Conservation (phyloP, 2,888 invertebrate genomes). For the Cephus sareptanus region DNA sequence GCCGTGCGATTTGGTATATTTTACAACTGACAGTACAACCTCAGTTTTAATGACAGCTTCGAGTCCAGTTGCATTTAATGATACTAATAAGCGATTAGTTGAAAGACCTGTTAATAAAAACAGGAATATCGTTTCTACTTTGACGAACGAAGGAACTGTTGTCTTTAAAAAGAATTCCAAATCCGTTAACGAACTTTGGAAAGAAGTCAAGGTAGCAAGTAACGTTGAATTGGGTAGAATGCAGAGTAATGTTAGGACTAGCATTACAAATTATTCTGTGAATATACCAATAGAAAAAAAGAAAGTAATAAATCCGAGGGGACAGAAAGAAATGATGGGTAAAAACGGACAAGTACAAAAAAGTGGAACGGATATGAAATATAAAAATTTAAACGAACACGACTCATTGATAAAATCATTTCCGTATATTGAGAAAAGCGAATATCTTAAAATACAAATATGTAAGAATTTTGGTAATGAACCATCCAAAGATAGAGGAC, state of each 20-base stretch:
- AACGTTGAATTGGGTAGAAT: not conserved
- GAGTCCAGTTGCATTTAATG: not conserved
- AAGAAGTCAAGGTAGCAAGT: not conserved
- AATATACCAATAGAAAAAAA: not conserved
- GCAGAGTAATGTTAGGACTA: not conserved
- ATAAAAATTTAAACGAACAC: conserved; percentile 4
- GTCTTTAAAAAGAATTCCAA: conserved; percentile 9
- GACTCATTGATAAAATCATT: conserved; percentile 4
- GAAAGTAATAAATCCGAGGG: not conserved
- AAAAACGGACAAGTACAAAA: not conserved
- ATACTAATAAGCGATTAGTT: conserved; percentile 5
- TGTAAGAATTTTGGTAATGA: conserved; percentile 14
- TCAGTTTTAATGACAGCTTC: conserved; percentile 8
- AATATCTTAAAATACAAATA: conserved; percentile 16
- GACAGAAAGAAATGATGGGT: conserved; percentile 6
- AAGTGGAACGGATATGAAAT: not conserved
- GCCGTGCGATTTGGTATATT: conserved; percentile 17
- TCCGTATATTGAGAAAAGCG: conserved; percentile 12
- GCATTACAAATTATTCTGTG: not conserved
- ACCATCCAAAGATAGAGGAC: conserved; percentile 10
- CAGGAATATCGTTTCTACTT: not conserved
- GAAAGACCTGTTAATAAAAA: conserved; percentile 2
- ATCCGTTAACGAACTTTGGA: conserved; percentile 12
- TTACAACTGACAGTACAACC: conserved; percentile 13
- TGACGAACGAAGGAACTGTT: not conserved